phyloP scores from a whole-genome alignment of 37 sponge, comb jelly and placozoan species.

The Corticium candelabrum region DNA sequence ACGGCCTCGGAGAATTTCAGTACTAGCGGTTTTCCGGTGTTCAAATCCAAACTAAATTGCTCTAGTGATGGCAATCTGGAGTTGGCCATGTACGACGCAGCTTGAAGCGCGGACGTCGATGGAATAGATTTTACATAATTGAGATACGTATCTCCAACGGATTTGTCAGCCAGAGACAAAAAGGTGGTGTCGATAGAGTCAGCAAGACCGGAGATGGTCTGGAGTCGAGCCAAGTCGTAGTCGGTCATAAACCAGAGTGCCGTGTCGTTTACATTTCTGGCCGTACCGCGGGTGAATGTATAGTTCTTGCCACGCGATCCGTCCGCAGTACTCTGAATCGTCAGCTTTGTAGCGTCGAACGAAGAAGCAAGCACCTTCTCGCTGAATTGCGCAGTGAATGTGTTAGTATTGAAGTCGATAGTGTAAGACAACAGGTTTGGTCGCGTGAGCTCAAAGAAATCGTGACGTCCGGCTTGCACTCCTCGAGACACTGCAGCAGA shows the following conservation, averaged over 20 bases:
- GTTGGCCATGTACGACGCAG: not conserved
- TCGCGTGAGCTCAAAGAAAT: not conserved
- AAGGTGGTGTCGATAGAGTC: not conserved
- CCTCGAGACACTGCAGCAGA: not conserved
- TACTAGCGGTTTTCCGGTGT: slow-evolving; percentile 27
- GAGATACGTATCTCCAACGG: not conserved
- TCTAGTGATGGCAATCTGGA: not conserved
- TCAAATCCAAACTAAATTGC: slow-evolving; percentile 45
- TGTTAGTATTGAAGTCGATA: not conserved
- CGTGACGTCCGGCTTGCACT: not conserved
- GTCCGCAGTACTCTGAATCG: slow-evolving; percentile 26
- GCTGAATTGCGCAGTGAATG: slow-evolving; percentile 36
- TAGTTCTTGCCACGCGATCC: not conserved
- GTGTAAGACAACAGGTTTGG: not conserved
- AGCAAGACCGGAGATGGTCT: not conserved
- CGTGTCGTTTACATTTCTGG: not conserved
- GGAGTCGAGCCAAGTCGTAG: not conserved
- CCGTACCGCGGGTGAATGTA: slow-evolving; percentile 8
- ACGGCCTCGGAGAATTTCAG: slow-evolving; percentile 66
- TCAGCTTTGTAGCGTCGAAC: slow-evolving; percentile 38
- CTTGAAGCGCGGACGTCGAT: not conserved
- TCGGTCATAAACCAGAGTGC: not conserved
- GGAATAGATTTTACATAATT: not conserved
- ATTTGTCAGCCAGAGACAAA: not conserved
- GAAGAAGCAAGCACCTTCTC: slow-evolving; percentile 58